A percentile compares a stretch with the other conserved stretches of the same genome.
Evolutionary conservation across 2,797 vertebrate species (phyloP).

Genomic region (Zonotrichia albicollis): DNA sequence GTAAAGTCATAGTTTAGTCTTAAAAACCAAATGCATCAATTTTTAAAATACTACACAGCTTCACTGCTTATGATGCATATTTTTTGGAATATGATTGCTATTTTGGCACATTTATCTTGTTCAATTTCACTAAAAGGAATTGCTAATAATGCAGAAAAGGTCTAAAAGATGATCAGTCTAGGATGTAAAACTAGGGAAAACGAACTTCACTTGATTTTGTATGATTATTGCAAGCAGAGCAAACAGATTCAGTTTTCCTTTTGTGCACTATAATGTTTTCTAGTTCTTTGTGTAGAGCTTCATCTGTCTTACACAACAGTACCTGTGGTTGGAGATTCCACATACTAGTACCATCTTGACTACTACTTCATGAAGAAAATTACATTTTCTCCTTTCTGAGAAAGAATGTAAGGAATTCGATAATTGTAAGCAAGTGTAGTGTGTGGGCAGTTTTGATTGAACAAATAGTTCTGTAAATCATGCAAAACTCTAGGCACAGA

Average conservation of each 20-base stretch:
- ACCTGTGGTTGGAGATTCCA: neutral
- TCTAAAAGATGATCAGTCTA: neutral
- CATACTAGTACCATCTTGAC: neutral
- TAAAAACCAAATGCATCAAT: neutral
- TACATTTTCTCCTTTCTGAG: neutral
- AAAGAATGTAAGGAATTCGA: neutral
- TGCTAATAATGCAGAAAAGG: neutral
- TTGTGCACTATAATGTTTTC: neutral
- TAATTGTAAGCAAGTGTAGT: neutral
- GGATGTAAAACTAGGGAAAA: neutral
- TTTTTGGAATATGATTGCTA: neutral
- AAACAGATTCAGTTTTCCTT: neutral
- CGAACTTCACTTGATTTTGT: neutral
- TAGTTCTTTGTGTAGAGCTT: neutral
- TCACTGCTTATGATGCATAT: neutral
- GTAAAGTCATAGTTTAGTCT: neutral
- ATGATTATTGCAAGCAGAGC: neutral
- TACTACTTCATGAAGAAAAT: neutral
- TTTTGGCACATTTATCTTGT: neutral
- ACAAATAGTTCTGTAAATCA: neutral
- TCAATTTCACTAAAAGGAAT: neutral
- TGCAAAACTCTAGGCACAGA: neutral
- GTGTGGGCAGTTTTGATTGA: constrained; percentile 2
- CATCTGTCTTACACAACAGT: neutral
- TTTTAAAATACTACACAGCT: neutral